Evolutionary conservation across 2,888 invertebrate species (phyloP), one percentile per base, ranked within the genome.

Genomic region (Erynnis tages): DNA sequence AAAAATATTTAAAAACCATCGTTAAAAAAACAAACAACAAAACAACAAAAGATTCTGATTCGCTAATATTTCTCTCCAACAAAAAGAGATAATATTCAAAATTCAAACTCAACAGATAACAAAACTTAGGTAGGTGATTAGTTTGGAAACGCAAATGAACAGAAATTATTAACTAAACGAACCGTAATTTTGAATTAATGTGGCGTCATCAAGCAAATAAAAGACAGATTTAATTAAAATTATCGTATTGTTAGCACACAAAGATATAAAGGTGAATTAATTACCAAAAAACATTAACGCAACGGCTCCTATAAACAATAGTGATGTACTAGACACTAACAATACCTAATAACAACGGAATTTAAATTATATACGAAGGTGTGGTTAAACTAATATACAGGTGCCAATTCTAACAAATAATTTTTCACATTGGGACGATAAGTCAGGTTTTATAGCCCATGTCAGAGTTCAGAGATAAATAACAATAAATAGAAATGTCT

Each of bases 241-340:
- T 41, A 25, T 10, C 17, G 17, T 41, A 27, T 17, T 13, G 25
- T 41, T 29, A 16, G 27, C 27, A 35, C 27, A 13, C 14, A 30
- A 16, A 44, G 14, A 38, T 50, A 61, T 4, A 63, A 60, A 56
- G 47, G 55, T 53, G 54, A 55, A 59, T 54, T 61, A 59, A 49
- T 57, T 57, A 59, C 56, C 54, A 44, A 37, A 43, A 60, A 59
- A 58, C 65, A 65, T 64, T 62, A 66, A 56, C 59, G 56, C 55
- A 53, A 53, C 53, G 48, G 48, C 54, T 50, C 55, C 54, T 58
- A 71, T 78, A 75, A 71, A 82, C 76, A 82, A 81, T 83, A 84
- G 84, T 77, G 82, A 79, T 78, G 82, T 71, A 75, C 70, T 4
- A 11, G 25, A 35, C 11, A 45, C 37, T 16, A 19, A 46, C 46